Evolutionary conservation across 1,140 invertebrate species (phyloP).

Genomic region (Caenorhabditis latens): DNA sequence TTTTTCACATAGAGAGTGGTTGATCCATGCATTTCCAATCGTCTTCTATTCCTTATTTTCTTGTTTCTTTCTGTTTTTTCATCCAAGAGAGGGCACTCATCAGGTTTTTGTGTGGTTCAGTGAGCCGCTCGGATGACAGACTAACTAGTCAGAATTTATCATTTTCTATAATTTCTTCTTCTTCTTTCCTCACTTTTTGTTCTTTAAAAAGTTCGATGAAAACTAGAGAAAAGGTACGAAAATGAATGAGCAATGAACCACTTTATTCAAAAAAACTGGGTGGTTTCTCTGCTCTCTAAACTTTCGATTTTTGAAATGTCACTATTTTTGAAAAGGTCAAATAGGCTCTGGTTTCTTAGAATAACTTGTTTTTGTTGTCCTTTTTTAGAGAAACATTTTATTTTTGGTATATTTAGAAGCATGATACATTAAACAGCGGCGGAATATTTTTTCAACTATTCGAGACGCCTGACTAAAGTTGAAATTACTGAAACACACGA

Average conservation of each 20-base stretch:
- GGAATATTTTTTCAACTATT: too few relatives aligned
- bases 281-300: slow-evolving; percentile 4
- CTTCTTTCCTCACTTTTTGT: background rate
- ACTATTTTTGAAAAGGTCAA: slow-evolving; percentile 10
- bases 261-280: background rate
- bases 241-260: slow-evolving; percentile 25
- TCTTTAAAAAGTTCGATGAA: background rate
- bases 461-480: too few relatives aligned
- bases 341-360: background rate
- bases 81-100: background rate
- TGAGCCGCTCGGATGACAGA: background rate
- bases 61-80: background rate
- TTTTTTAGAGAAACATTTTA: background rate
- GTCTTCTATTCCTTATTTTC: background rate
- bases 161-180: background rate
- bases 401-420: too few relatives aligned
- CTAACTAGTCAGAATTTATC: slow-evolving; percentile 47
- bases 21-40: slow-evolving; percentile 46
- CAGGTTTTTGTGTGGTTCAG: background rate
- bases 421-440: too few relatives aligned
- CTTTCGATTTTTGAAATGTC: background rate
- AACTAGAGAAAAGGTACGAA: background rate
- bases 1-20: slow-evolving; percentile 32
- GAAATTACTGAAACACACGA: too few relatives aligned
- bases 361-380: background rate